Evolutionary conservation across 2,113 vertebrate species (phyloP), one percentile per base, ranked within the genome.

Genomic region (Caloenas nicobarica): DNA sequence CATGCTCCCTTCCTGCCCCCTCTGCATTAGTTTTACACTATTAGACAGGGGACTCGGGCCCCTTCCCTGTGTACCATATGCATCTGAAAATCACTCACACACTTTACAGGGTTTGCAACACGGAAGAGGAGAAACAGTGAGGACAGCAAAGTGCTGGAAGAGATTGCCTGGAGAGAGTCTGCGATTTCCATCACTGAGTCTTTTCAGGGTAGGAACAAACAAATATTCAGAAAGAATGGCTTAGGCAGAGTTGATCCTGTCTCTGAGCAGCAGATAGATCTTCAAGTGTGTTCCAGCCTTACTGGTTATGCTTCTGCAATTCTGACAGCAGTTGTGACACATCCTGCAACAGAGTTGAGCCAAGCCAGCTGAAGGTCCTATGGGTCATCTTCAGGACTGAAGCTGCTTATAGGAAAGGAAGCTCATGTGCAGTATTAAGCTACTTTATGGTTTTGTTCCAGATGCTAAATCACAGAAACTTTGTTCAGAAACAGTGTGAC

Each of bases 171-270:
- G 42, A 26, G n/a, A 94, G 25, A 93, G 26, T 34, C 69, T 89
- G 92, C 53, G 38, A 91, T 91, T 97, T 84, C 81, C 77, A 78
- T 92, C 89, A 74, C 72, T 5, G 26, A 87, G 34, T 64, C 53
- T 96, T 92, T 91, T 91, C 89, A 68, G 91, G 88, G 26, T 21
- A 88, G 77, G 88, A 94, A 93, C 80, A 96, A 96, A 94, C 89
- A 96, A 94, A 64, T 95, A 96, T 93, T 97, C 93, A 69, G 84
- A 42, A 95, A 95, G 81, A 95, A 96, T 57, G 69, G 61, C 72
- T 95, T 64, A 93, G 91, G 81, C 86, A 81, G 86, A 84, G 72
- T 57, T 93, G 94, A 93, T 93, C 60, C 91, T 86, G 53, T 81
- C 91, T 92, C 86, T 87, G 69, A 93, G 83, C 72, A 94, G 91